Conservation (phyloP, 2,888 invertebrate species). For the Nomada ferruginata region DNA sequence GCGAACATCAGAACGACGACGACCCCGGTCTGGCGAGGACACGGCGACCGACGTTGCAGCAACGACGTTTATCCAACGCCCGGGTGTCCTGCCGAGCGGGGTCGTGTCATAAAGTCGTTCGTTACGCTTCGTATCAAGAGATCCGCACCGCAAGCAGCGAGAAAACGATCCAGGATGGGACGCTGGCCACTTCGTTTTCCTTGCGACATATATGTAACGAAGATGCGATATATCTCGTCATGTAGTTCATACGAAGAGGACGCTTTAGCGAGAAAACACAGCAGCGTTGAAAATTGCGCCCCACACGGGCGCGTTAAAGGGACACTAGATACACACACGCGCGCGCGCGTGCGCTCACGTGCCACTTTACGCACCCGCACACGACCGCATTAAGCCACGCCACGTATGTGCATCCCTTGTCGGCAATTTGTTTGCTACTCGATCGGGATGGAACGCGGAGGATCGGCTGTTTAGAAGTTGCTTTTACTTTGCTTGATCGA, state of each 20-base stretch:
- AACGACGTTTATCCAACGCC: constrained; percentile 30
- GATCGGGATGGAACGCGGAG: constrained; percentile 15
- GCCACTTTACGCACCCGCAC: not conserved
- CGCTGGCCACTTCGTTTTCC: constrained; percentile 51
- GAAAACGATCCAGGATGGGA: constrained; percentile 58
- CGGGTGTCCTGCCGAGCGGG: constrained; percentile 24
- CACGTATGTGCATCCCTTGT: constrained; percentile 33
- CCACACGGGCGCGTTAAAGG: constrained; percentile 35
- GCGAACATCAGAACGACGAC: constrained; percentile 10
- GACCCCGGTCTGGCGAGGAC: not conserved
- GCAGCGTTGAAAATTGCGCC: constrained; percentile 50
- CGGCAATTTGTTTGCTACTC: not conserved
- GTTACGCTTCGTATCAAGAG: constrained; percentile 53
- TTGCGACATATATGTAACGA: constrained; percentile 42
- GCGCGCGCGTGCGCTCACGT: constrained; percentile 3
- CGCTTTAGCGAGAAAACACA: constrained; percentile 74
- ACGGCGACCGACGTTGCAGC: constrained; percentile 7
- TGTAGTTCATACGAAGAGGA: constrained; percentile 67
- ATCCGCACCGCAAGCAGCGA: constrained; percentile 62
- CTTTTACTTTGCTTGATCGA: not conserved
- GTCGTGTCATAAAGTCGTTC: constrained; percentile 45
- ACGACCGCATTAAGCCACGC: constrained; percentile 16
- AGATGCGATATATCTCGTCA: constrained; percentile 52
- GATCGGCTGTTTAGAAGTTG: constrained; percentile 4
- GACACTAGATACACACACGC: constrained; percentile 34